A percentile compares a stretch with the other conserved stretches of the same genome.
Evolutionary conservation across 2,113 vertebrate genomes (phyloP).

Genomic region (Greenwoodochromis staneri): DNA sequence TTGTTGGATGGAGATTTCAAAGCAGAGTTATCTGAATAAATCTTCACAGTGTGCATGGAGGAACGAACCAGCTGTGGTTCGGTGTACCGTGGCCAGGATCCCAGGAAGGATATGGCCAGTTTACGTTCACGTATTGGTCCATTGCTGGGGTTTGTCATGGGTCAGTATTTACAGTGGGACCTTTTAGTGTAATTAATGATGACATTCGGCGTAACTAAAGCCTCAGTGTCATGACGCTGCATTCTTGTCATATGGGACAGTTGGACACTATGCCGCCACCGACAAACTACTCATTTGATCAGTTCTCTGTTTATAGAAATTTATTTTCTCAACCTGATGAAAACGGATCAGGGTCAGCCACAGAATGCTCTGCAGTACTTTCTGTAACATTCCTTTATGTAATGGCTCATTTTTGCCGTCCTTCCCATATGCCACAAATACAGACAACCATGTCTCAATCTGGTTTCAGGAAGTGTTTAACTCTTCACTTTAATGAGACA

Average conservation of each 20-base stretch:
- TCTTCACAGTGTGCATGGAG: conserved; percentile 57
- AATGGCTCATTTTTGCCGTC: neutral
- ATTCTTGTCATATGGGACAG: neutral
- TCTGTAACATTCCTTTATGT: neutral
- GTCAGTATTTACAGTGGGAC: conserved; percentile 26
- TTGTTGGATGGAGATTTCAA: neutral
- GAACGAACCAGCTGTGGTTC: conserved; percentile 10
- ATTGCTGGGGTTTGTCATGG: neutral
- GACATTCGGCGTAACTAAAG: neutral
- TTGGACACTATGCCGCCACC: neutral
- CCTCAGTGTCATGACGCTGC: neutral
- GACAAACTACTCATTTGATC: neutral
- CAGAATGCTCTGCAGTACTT: neutral
- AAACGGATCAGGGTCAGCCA: neutral
- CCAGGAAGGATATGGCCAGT: neutral
- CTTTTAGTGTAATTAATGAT: neutral
- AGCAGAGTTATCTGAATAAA: neutral
- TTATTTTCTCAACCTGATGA: neutral
- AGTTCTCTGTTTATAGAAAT: neutral
- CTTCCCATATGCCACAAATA: neutral
- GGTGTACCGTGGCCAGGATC: neutral
- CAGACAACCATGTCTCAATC: neutral
- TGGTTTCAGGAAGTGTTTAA: conserved; percentile 16
- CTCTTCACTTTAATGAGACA: neutral
- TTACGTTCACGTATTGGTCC: neutral